Percentiles rank a stretch among this genome's conserved stretches.
phyloP scores from a whole-genome alignment of 2,888 invertebrate species.

The Mesorhabditis belari region DNA sequence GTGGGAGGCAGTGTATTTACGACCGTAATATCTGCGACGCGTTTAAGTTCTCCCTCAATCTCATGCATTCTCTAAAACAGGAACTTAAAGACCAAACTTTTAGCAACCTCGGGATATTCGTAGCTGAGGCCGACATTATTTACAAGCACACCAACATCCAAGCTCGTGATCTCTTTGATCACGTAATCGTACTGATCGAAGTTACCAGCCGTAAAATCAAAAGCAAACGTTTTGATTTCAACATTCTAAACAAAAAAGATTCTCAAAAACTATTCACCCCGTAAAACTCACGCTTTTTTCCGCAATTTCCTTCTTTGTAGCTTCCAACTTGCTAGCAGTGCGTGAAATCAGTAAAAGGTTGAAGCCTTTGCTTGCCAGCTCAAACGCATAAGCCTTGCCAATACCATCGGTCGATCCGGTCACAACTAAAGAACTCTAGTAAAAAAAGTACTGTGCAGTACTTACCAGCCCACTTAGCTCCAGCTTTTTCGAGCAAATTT shows the following conservation, averaged over 20 bases:
- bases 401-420: constrained; percentile 53
- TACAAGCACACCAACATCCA: constrained; percentile 58
- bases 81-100: background rate
- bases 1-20: constrained; percentile 75
- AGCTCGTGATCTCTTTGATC: constrained; percentile 32
- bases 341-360: constrained; percentile 49
- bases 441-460: background rate
- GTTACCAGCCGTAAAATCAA: constrained; percentile 37
- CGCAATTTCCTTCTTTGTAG: constrained; percentile 41
- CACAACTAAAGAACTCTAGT: constrained; percentile 36
- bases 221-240: constrained; percentile 41
- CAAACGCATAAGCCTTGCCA: constrained; percentile 50
- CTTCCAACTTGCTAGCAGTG: constrained; percentile 44
- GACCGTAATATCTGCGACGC: constrained; percentile 61
- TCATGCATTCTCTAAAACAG: constrained; percentile 30
- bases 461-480: constrained; percentile 46
- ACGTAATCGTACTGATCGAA: constrained; percentile 38
- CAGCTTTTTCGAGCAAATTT: constrained; percentile 42
- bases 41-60: constrained; percentile 39
- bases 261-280: background rate
- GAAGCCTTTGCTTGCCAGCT: constrained; percentile 46
- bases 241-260: constrained; percentile 9
- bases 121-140: constrained; percentile 89
- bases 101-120: constrained; percentile 66
- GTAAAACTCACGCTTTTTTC: constrained; percentile 18